Evolutionary conservation across 2,888 invertebrate species (phyloP).

Genomic region (Platycheirus albimanus): DNA sequence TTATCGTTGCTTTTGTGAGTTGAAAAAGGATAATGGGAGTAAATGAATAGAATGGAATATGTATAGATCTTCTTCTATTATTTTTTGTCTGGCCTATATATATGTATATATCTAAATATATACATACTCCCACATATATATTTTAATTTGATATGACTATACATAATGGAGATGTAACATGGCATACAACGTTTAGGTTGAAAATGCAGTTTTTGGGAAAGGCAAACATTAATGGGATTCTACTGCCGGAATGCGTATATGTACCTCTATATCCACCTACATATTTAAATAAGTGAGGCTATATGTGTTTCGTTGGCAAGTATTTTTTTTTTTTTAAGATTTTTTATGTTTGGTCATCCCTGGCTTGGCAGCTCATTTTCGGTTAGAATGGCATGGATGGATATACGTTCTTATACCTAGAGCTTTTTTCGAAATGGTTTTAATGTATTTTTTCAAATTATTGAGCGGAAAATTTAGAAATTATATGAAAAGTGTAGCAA

Average conservation of each 20-base stretch:
- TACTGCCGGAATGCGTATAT: slow-evolving; percentile 7
- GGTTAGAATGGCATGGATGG: slow-evolving; percentile 5
- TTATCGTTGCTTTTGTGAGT: slow-evolving; percentile 55
- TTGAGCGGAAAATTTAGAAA: too few relatives aligned
- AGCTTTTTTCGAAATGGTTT: neutral
- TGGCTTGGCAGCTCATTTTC: slow-evolving; percentile 17
- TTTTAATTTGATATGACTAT: slow-evolving; percentile 34
- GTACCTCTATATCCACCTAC: too few relatives aligned
- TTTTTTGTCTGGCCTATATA: slow-evolving; percentile 30
- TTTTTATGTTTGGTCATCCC: slow-evolving; percentile 21
- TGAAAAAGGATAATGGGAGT: slow-evolving; percentile 57
- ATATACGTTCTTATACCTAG: neutral
- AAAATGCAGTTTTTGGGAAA: slow-evolving; percentile 35
- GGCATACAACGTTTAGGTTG: slow-evolving; percentile 25
- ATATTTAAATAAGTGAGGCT: neutral
- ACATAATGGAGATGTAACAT: slow-evolving; percentile 39
- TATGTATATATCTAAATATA: neutral
- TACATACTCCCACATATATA: too few relatives aligned
- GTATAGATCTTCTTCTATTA: neutral
- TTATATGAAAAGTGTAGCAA: too few relatives aligned
- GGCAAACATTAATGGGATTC: slow-evolving; percentile 37
- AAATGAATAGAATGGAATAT: slow-evolving; percentile 55
- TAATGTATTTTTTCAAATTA: neutral
- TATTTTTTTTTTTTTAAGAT: neutral
- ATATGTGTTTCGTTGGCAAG: neutral